A percentile compares a stretch with the other conserved stretches of the same genome.
Conservation (phyloP, 2,797 vertebrate species). For the Vipera latastei region DNA sequence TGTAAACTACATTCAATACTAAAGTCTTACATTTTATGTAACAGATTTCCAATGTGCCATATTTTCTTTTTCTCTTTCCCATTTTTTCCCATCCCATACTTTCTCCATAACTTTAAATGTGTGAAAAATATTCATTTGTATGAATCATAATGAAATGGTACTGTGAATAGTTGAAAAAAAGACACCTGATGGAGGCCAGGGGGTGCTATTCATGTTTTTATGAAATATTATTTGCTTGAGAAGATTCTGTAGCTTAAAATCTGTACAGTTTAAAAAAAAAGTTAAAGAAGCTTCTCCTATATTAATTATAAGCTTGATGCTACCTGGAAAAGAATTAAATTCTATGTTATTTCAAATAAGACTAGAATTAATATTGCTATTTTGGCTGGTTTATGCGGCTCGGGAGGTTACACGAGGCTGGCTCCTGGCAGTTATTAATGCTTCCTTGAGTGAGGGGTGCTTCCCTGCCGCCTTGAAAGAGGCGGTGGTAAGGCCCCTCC, state of each 20-base stretch:
- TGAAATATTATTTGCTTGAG: neutral
- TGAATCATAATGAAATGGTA: neutral
- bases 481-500: no score
- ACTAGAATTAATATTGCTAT: neutral
- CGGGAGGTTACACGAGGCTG: no score
- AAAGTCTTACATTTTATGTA: neutral
- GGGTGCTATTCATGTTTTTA: neutral
- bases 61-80: slow-evolving; percentile 4
- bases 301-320: neutral
- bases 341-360: neutral
- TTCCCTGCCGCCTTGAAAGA: no score
- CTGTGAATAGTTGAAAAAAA: neutral
- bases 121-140: neutral
- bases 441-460: no score
- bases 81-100: neutral
- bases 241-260: neutral
- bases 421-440: no score
- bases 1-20: neutral
- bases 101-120: neutral
- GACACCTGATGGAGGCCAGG: neutral
- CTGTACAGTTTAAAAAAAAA: neutral
- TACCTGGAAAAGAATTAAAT: neutral
- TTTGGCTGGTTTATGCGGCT: no score
- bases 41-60: neutral
- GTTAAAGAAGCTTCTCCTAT: neutral